phyloP scores from a whole-genome alignment of 2,888 invertebrate genomes.

The Stenodera caucasica region DNA sequence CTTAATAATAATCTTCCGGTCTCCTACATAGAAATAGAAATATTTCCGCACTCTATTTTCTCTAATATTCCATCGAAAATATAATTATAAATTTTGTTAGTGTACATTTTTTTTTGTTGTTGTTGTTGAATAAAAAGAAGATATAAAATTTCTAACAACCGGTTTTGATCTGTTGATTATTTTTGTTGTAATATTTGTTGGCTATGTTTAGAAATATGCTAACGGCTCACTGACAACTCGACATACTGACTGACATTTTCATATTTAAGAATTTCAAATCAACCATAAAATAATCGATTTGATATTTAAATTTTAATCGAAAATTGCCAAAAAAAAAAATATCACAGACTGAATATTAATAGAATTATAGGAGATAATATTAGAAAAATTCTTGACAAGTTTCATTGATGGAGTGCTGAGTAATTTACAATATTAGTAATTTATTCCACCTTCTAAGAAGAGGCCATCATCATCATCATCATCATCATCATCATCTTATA shows the following conservation, averaged over 20 bases:
- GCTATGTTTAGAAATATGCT: conserved; percentile 15
- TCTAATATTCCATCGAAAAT: background rate
- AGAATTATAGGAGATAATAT: no score
- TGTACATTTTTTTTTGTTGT: no score
- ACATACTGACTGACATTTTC: conserved; percentile 24
- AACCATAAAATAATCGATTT: background rate
- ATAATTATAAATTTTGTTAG: no score
- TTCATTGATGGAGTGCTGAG: conserved; percentile 2
- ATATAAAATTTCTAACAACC: conserved; percentile 4
- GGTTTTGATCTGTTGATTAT: conserved; percentile 6
- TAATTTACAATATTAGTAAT: conserved; percentile 6
- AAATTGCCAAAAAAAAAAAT: background rate
- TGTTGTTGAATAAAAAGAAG: background rate
- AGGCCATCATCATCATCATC: conserved; percentile 15
- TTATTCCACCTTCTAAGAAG: conserved; percentile 2
- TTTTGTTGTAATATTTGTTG: background rate
- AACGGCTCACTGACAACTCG: conserved; percentile 10
- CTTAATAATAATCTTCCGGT: background rate
- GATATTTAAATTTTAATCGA: background rate
- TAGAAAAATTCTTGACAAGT: background rate
- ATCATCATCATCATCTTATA: no score
- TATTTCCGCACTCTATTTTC: background rate
- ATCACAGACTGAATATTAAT: no score
- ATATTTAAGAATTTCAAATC: background rate
- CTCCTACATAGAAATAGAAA: background rate